Evolutionary conservation across 2,888 invertebrate genomes (phyloP), one percentile per base, ranked within the genome.

Genomic region (Bugula neritina): DNA sequence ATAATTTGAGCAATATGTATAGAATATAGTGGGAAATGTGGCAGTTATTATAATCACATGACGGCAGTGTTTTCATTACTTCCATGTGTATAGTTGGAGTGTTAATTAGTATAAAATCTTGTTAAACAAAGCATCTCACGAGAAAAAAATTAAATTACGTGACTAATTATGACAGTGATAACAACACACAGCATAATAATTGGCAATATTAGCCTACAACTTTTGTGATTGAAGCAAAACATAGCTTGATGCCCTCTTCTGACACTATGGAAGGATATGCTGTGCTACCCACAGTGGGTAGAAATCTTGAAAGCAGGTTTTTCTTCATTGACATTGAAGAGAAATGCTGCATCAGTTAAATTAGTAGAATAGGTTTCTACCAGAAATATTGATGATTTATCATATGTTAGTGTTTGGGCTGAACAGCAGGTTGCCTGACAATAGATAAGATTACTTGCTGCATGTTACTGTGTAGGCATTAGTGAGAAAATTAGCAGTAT

Each of bases 391-490:
- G 43, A 43, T 43, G 43, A 43, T 43, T 43, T 43, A 43, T 43
- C 43, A 43, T 43, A 43, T 17, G 43, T 17, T 43, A 17, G 43
- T 43, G 43, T 17, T 43, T 43, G 43, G 31, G 63, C 31, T 21
- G 17, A 63, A 63, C 63, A 63, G 63, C 63, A 34, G 63, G 63
- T 63, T 31, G 63, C 63, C 63, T 63, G 63, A 63, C 63, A 29
- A 10, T 63, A 63, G 63, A 63, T 63, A 63, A 63, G 63, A 63
- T 63, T 63, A 63, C 10, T n/a, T n/a, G n/a, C n/a, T n/a, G n/a
- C n/a, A n/a, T n/a, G n/a, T n/a, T n/a, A n/a, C n/a, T 10, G 31
- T 63, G 31, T 63, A 63, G 31, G 63, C 63, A 31, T 63, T 63
- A 34, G 63, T 63, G 2, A 31, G 63, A 63, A 63, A 63, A 43